These are phyloP conservation scores for Tetragnatha montana DNA, from an alignment of 2,888 invertebrate genomes.

Conservation along the genomic window DNA sequence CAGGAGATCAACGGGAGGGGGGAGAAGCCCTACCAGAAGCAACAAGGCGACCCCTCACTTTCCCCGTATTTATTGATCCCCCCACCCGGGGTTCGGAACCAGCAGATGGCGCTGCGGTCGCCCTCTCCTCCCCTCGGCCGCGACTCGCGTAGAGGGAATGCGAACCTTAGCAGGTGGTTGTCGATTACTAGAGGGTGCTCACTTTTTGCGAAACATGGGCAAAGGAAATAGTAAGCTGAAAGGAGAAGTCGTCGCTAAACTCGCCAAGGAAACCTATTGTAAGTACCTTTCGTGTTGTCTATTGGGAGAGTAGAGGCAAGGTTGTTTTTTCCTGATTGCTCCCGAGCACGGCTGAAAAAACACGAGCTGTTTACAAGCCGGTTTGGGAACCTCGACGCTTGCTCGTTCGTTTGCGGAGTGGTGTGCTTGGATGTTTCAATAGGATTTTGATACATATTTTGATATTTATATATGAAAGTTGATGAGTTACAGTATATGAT, in stretches of 20 bases:
- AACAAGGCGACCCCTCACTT: constrained; percentile 27
- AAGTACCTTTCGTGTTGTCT: constrained; percentile 78
- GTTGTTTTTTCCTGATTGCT: background rate
- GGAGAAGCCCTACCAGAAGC: constrained; percentile 3
- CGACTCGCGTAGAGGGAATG: constrained; percentile 60
- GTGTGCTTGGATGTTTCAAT: no score
- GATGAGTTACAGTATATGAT: no score
- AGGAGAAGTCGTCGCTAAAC: constrained; percentile 93
- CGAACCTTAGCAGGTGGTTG: constrained; percentile 63
- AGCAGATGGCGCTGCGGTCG: constrained; percentile 47
- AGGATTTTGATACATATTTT: no score
- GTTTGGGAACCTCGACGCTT: no score
- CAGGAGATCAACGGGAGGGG: background rate
- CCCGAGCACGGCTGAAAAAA: no score
- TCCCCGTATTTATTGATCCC: constrained; percentile 70
- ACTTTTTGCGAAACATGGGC: constrained; percentile 82
- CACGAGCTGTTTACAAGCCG: no score
- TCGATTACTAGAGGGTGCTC: constrained; percentile 54
- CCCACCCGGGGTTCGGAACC: constrained; percentile 19
- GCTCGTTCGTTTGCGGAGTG: no score
- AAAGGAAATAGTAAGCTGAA: constrained; percentile 97
- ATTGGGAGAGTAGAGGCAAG: background rate
- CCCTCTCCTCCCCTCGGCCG: constrained; percentile 18
- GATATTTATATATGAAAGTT: no score
- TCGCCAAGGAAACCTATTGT: constrained; percentile 96